Conservation (phyloP, 2,797 vertebrate species). For the Sparidentex hasta region DNA sequence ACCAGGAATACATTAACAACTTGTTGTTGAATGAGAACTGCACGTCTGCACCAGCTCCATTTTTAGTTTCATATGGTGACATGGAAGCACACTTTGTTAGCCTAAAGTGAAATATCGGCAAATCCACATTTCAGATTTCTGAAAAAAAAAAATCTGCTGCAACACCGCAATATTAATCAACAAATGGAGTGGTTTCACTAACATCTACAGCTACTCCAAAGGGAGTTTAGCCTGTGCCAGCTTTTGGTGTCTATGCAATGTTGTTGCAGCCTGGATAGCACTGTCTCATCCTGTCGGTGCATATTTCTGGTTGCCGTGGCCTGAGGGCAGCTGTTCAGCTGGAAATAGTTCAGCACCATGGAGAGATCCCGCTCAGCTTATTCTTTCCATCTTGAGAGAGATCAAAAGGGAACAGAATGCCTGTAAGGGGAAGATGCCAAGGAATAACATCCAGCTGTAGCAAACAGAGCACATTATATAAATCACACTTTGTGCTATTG, state of each 20-base stretch:
- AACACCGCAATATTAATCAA: neutral
- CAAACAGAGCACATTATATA: conserved; percentile 54
- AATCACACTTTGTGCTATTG: conserved; percentile 35
- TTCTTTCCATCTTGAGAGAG: conserved; percentile 65
- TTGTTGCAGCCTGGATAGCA: conserved; percentile 16
- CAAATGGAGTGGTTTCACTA: neutral
- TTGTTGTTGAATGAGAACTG: conserved; percentile 3
- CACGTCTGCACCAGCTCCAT: neutral
- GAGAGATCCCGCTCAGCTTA: conserved; percentile 72
- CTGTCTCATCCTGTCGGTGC: conserved; percentile 34
- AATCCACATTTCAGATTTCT: neutral
- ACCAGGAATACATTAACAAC: conserved; percentile 10
- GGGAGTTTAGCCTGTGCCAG: conserved; percentile 11
- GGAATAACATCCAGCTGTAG: conserved; percentile 53
- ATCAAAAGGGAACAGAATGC: conserved; percentile 73
- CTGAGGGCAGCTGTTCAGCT: conserved; percentile 68
- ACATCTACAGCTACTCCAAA: conserved; percentile 16
- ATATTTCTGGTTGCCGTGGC: conserved; percentile 66
- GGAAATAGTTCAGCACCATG: conserved; percentile 79
- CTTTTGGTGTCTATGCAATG: conserved; percentile 9
- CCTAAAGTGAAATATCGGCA: neutral
- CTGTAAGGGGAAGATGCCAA: conserved; percentile 65
- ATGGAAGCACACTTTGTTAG: neutral
- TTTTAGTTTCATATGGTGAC: neutral
- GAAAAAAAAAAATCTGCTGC: neutral